Conservation (phyloP, 2,888 invertebrate species). For the Stenotaenia linearis region DNA sequence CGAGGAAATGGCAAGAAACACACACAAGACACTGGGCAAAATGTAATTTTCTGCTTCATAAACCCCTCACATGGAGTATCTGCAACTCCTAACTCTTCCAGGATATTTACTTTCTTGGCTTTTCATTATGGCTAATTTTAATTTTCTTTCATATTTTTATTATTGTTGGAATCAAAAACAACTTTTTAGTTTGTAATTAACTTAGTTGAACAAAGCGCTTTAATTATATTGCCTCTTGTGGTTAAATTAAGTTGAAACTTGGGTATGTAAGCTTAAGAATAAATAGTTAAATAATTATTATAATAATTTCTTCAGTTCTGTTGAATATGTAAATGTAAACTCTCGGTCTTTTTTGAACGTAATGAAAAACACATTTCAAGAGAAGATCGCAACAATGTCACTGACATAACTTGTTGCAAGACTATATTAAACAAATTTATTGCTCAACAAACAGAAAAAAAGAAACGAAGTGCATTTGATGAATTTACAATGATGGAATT, state of each 20-base stretch:
- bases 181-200: not conserved
- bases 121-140: not conserved
- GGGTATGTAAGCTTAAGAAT: too few species aligned
- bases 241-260: too few species aligned
- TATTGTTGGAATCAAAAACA: not conserved
- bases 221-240: too few species aligned
- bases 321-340: not conserved
- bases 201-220: too few species aligned
- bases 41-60: constrained; percentile 26
- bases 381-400: constrained; percentile 7
- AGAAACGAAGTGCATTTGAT: not conserved
- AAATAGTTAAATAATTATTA: too few species aligned
- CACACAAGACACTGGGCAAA: constrained; percentile 16
- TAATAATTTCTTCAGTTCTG: too few species aligned
- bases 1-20: constrained; percentile 13
- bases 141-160: not conserved
- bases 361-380: too few species aligned
- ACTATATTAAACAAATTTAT: not conserved
- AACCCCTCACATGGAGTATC: not conserved
- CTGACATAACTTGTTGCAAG: not conserved
- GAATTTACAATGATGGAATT: constrained; percentile 2
- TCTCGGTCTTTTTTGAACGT: too few species aligned
- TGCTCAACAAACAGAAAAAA: constrained; percentile 3
- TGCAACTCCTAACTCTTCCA: not conserved
- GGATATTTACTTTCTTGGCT: constrained; percentile 6